Conservation (phyloP, 2,113 vertebrate species). For the Microcebus murinus region DNA sequence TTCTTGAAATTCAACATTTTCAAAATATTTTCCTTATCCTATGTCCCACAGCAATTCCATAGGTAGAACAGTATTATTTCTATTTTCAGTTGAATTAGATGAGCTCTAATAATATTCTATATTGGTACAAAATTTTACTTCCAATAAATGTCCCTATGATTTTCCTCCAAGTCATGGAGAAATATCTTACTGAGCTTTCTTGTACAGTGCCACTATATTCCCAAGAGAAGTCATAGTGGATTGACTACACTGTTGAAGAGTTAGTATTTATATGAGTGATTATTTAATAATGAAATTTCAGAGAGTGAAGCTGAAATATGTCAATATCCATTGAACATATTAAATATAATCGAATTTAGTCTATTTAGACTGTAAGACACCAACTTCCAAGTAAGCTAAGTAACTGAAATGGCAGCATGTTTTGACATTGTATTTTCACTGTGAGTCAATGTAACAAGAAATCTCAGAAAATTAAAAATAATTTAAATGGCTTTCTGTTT, state of each 20-base stretch:
- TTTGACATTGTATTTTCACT: not conserved
- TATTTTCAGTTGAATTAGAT: not conserved
- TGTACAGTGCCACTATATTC: not conserved
- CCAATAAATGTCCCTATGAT: not conserved
- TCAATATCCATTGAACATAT: not conserved
- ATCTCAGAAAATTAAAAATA: not conserved
- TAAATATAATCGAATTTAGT: not conserved
- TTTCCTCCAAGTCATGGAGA: not conserved
- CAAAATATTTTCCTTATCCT: not conserved
- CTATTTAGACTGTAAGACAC: not conserved
- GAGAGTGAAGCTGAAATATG: not conserved
- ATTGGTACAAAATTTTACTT: not conserved
- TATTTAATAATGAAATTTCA: not conserved
- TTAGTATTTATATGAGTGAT: not conserved
- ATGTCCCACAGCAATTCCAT: not conserved
- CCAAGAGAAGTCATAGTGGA: not conserved
- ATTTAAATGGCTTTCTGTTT: not conserved
- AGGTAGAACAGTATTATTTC: not conserved
- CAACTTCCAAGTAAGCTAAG: not conserved
- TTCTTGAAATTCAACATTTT: not conserved
- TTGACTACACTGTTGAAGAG: not conserved
- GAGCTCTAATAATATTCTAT: not conserved
- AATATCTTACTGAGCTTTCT: not conserved
- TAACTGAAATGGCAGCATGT: not conserved
- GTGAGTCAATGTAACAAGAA: not conserved